phyloP scores from a whole-genome alignment of 1,140 invertebrate genomes.

The Episyrphus balteatus region DNA sequence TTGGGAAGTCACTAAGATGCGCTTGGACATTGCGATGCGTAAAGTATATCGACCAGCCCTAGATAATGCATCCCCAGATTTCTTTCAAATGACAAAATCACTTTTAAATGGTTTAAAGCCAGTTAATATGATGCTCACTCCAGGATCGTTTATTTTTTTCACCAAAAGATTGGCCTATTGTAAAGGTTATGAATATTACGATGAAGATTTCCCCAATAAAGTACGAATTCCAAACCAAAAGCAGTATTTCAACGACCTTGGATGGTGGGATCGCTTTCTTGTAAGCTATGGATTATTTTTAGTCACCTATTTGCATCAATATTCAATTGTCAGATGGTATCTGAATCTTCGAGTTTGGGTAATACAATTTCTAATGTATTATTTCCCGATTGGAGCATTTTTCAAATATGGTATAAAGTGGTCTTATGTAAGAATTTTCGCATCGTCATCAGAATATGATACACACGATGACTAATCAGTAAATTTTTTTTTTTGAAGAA shows the following conservation, averaged over 20 bases:
- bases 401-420: slow-evolving; percentile 24
- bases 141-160: slow-evolving; percentile 23
- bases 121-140: slow-evolving; percentile 24
- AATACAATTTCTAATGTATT: slow-evolving; percentile 21
- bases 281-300: slow-evolving; percentile 25
- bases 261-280: slow-evolving; percentile 25
- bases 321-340: slow-evolving; percentile 25
- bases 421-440: slow-evolving; percentile 30
- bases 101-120: slow-evolving; percentile 29
- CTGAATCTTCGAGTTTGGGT: slow-evolving; percentile 28
- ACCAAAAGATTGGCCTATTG: slow-evolving; percentile 28
- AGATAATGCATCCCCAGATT: slow-evolving; percentile 17
- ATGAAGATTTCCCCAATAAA: slow-evolving; percentile 18
- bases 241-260: slow-evolving; percentile 21
- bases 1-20: slow-evolving; percentile 21
- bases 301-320: slow-evolving; percentile 27
- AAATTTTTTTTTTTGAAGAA: too few species aligned
- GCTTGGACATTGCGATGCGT: slow-evolving; percentile 24
- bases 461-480: too few species aligned
- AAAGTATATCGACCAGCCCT: slow-evolving; percentile 25
- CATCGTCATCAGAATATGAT: not conserved
- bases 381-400: slow-evolving; percentile 32
- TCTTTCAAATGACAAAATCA: slow-evolving; percentile 22
- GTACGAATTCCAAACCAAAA: slow-evolving; percentile 15
- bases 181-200: slow-evolving; percentile 29